Evolutionary conservation across 2,113 vertebrate genomes (phyloP).

Genomic region (Hystrix cristata): DNA sequence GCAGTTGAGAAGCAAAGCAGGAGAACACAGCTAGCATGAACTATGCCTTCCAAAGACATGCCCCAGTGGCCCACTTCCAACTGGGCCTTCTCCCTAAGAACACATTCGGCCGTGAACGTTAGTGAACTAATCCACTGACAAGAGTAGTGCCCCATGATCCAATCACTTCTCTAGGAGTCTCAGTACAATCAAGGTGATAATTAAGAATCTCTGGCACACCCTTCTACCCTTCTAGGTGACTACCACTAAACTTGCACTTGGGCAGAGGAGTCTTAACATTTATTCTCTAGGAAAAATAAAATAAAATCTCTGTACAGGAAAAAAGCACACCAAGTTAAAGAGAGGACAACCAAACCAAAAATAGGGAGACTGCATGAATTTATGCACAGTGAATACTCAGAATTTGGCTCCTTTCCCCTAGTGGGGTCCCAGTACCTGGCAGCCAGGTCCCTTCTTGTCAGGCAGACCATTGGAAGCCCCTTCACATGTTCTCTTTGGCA

Average conservation of each 20-base stretch:
- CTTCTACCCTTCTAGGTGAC: not conserved
- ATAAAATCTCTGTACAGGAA: not conserved
- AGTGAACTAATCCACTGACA: not conserved
- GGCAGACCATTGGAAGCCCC: not conserved
- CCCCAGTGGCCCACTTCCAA: not conserved
- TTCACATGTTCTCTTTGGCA: not conserved
- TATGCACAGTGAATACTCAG: not conserved
- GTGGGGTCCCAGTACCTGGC: not conserved
- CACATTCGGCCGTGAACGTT: not conserved
- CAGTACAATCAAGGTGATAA: not conserved
- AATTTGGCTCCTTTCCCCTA: not conserved
- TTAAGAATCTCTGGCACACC: not conserved
- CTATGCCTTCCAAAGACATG: no score
- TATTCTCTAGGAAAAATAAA: constrained; percentile 22
- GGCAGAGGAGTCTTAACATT: not conserved
- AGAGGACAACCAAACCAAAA: not conserved
- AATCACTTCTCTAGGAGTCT: not conserved
- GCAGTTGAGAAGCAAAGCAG: not conserved
- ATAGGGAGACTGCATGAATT: not conserved
- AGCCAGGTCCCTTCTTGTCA: not conserved
- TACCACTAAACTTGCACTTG: not conserved
- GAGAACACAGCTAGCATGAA: no score
- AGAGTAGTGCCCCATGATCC: not conserved
- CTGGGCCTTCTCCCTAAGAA: no score
- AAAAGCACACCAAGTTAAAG: not conserved